These are phyloP conservation scores for Palythoa heliodiscus DNA, from an alignment of 92 coral and sea anemone genomes.

Conservation along the genomic window DNA sequence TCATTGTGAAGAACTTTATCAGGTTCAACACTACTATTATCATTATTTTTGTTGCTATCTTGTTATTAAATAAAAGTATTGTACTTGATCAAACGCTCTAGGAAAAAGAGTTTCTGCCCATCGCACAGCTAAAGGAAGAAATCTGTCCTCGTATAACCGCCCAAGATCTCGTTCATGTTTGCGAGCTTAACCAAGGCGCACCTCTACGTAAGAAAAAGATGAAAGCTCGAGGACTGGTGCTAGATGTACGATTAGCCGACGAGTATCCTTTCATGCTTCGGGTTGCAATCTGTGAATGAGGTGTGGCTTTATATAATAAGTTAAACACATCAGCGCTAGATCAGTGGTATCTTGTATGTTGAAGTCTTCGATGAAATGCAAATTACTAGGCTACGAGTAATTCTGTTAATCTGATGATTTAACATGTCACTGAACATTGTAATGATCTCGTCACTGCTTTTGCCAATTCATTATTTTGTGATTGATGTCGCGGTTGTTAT, in stretches of 20 bases:
- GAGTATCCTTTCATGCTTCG: slow-evolving; percentile 88
- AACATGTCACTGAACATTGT: background rate
- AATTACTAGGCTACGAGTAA: no score
- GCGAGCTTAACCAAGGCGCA: slow-evolving; percentile 65
- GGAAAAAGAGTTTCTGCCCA: slow-evolving; percentile 90
- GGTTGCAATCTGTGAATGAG: background rate
- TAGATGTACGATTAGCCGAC: slow-evolving; percentile 90
- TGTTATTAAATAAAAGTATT: background rate
- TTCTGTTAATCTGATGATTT: no score
- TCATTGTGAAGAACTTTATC: background rate
- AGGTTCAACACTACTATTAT: background rate
- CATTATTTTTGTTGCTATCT: background rate
- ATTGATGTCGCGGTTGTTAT: background rate
- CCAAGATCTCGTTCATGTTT: slow-evolving; percentile 81
- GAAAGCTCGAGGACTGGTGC: slow-evolving; percentile 83
- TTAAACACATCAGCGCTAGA: no score
- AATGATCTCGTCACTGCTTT: no score
- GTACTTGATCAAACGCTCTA: background rate
- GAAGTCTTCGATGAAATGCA: no score
- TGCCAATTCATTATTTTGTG: background rate
- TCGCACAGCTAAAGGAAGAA: slow-evolving; percentile 81
- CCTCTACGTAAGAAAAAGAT: slow-evolving; percentile 65
- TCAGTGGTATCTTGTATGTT: no score
- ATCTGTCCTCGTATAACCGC: slow-evolving; percentile 86
- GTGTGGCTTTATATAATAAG: no score